Evolutionary conservation across 2,888 invertebrate genomes (phyloP).

Genomic region (Stratiomys singularior): DNA sequence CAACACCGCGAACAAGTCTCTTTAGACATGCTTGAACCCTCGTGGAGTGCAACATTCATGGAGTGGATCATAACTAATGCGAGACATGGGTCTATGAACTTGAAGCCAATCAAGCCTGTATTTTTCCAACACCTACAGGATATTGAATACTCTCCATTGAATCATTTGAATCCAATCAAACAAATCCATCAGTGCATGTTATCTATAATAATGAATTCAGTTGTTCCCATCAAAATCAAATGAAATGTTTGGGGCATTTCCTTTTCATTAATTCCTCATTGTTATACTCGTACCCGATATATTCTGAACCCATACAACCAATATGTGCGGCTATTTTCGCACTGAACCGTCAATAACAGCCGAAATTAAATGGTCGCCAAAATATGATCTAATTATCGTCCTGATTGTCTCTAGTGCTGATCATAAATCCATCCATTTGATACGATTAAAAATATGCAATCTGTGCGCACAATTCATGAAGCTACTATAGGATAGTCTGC

Average conservation of each 20-base stretch:
- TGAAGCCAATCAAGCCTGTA: too few relatives aligned
- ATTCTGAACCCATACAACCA: background rate
- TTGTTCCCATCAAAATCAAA: background rate
- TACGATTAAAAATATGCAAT: slow-evolving; percentile 49
- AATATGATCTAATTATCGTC: slow-evolving; percentile 28
- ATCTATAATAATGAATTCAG: too few relatives aligned
- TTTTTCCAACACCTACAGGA: too few relatives aligned
- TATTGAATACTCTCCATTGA: too few relatives aligned
- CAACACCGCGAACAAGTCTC: too few relatives aligned
- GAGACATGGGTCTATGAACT: too few relatives aligned
- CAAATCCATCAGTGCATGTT: background rate
- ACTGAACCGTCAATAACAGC: slow-evolving; percentile 34
- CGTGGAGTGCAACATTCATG: too few relatives aligned
- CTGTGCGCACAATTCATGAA: slow-evolving; percentile 34
- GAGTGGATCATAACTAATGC: too few relatives aligned
- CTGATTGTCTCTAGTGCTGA: slow-evolving; percentile 19
- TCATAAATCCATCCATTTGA: slow-evolving; percentile 48
- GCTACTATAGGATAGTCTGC: slow-evolving; percentile 47
- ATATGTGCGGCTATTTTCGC: background rate
- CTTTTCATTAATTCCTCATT: background rate
- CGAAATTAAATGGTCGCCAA: slow-evolving; percentile 29
- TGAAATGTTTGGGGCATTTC: background rate
- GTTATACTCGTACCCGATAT: background rate
- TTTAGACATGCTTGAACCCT: too few relatives aligned
- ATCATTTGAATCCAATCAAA: too few relatives aligned